A percentile compares a stretch with the other conserved stretches of the same genome.
phyloP scores from a whole-genome alignment of 2,113 vertebrate genomes.

The Mellivora capensis region DNA sequence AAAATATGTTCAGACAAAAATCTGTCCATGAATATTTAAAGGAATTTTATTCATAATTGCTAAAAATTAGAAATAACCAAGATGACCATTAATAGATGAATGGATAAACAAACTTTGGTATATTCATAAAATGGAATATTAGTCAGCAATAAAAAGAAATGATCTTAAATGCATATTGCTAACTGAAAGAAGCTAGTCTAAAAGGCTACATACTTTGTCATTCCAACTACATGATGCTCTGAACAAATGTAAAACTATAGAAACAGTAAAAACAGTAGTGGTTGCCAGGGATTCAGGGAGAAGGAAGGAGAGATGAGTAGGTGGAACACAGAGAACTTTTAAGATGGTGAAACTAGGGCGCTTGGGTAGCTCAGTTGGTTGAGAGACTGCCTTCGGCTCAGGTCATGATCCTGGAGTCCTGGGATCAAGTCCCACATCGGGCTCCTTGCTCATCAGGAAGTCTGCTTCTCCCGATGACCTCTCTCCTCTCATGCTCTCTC shows the following conservation, averaged over 20 bases:
- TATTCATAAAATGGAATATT: not conserved
- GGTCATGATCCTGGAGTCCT: too few relatives aligned
- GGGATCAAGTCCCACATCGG: too few relatives aligned
- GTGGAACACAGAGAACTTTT: too few relatives aligned
- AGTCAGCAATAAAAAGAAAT: not conserved
- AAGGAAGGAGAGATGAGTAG: not conserved
- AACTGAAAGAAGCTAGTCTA: not conserved
- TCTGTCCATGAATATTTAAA: not conserved
- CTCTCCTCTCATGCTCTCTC: too few relatives aligned
- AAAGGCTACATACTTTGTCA: not conserved
- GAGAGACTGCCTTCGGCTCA: too few relatives aligned
- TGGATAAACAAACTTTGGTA: not conserved
- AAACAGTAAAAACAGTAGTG: not conserved
- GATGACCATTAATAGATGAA: not conserved
- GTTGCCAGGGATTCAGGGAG: not conserved
- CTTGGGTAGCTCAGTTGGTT: too few relatives aligned
- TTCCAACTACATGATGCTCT: not conserved
- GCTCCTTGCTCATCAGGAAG: too few relatives aligned
- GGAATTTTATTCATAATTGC: not conserved
- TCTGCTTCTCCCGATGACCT: too few relatives aligned
- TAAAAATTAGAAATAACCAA: not conserved
- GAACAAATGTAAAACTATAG: not conserved
- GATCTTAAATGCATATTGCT: not conserved
- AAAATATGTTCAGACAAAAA: not conserved
- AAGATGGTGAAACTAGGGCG: not conserved